Base-by-base conservation (phyloP, 2,797 vertebrate species). In the Megaceryle alcyon region DNA sequence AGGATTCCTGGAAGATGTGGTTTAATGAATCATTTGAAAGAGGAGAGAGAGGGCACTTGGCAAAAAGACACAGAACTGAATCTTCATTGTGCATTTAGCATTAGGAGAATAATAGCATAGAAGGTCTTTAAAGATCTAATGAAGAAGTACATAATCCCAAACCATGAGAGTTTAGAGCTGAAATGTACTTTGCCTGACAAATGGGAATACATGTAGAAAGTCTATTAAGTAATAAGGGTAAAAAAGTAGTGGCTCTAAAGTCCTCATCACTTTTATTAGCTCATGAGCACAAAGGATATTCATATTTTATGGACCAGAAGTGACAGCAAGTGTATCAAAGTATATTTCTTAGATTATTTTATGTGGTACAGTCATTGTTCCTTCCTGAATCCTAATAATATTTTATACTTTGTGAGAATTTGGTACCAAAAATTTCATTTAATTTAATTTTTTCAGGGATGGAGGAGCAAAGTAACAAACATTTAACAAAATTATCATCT, bases 1-100 rank as follows among this genome's bases (percentile, higher is more conserved):
- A 82, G 66, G 53, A 77, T 92, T 93, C 90, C 94, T 95, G 93
- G 96, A 96, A 96, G 66, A 80, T 69, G 71, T 60, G 66, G 10
- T 59, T 91, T 91, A 86, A 90, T 72, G 37, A 91, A 83, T 93
- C 69, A 70, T 95, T 76, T 82, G 88, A 83, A 96, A 84, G 77
- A 93, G 25, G 37, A 89, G 80, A 57, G 69, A 86, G 69, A 79
- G 54, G 46, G 43, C 31, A 33, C 76, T 94, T 95, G 82, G 93
- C 82, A 76, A 78, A 79, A 75, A 56, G 56, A 60, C 29, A 37
- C 4, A 1, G 41, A 60, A 39, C 1, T 78, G 60, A 43, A 87
- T 57, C 68, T 46, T 93, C 92, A 23, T 73, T 80, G 80, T 31
- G 11, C 66, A 79, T 94, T 92, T 75, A 92, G 51, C 60, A 61